Base-by-base conservation (phyloP, 1,140 invertebrate species). In the Capitella teleta region DNA sequence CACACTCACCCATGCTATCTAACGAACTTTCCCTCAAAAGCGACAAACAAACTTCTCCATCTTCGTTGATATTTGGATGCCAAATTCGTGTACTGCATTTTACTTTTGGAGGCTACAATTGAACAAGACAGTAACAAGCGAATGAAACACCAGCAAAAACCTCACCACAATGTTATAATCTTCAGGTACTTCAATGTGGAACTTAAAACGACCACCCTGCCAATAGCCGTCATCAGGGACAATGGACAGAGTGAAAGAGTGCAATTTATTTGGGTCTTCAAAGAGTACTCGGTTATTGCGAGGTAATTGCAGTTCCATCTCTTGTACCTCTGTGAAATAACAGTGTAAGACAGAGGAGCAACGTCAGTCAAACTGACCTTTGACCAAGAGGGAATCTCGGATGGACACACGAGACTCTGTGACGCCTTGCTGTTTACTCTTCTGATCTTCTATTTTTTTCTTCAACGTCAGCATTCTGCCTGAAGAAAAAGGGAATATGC, bases 41-140 rank as follows among this genome's bases (percentile, higher is more conserved):
- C 55, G 88, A 94, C 30, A 97, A 71, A 73, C 92, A 97, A 36
- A 97, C 86, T 59, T 91, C 86, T n/a, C 92, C 92, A 61, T 87
- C 84, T 71, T 91, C 86, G 67, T 80, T 89, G 51, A 96, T 96
- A 68, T 96, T 96, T 36, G 92, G 91, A 78, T 96, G 92, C 88
- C 89, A 96, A 16, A 95, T 73, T 66, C 83, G 83, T 36, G 91
- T 96, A 52, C 80, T 62, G 72, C 92, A 96, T 72, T 85, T 87
- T 0, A 94, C 91, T 74, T 80, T 80, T 25, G 91, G 91, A 45
- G 91, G 91, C 87, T 92, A 61, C 54, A 84, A 80, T 32, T 32
- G n/a, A 32, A 10, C 8, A 8, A 10, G 14, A 43, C 3, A 4
- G 41, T 37, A 37, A 37, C 4, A 37, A 37, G 36, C 36, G 3